Percentiles rank a stretch among this genome's conserved stretches.
Conservation (phyloP, 2,113 vertebrate species). For the Melospiza georgiana region DNA sequence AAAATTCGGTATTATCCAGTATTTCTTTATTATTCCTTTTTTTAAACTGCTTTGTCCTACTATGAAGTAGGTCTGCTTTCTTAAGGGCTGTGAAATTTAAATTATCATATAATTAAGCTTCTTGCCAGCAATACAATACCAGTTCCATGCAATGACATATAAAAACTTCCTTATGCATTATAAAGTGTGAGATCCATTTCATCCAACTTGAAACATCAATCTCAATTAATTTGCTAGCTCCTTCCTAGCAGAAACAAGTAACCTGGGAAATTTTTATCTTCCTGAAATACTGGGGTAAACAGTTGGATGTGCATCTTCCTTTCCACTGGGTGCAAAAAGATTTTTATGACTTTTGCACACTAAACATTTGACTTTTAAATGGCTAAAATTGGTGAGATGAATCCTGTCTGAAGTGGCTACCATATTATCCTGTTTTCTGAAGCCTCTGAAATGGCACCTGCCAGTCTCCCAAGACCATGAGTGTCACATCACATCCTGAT, state of each 20-base stretch:
- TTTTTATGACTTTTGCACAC: background rate
- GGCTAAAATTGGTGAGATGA: background rate
- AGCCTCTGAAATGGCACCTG: background rate
- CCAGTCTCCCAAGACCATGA: background rate
- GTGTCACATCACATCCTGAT: background rate
- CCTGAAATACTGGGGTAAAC: background rate
- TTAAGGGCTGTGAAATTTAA: background rate
- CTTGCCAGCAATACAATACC: background rate
- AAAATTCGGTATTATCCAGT: background rate
- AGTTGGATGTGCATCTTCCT: background rate
- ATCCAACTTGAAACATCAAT: background rate
- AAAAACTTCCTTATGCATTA: background rate
- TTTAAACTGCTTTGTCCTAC: background rate
- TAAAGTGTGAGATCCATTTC: background rate
- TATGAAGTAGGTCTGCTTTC: background rate
- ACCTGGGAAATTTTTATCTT: background rate
- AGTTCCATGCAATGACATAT: background rate
- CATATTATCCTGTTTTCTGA: background rate
- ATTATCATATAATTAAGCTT: background rate
- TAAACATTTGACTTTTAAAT: background rate
- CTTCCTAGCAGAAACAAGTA: background rate
- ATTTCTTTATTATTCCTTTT: background rate
- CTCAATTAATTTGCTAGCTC: background rate
- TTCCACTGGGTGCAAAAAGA: background rate
- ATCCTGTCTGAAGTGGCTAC: background rate